Evolutionary conservation across 2,888 invertebrate species (phyloP).

Genomic region (Eustalomyia histrio): DNA sequence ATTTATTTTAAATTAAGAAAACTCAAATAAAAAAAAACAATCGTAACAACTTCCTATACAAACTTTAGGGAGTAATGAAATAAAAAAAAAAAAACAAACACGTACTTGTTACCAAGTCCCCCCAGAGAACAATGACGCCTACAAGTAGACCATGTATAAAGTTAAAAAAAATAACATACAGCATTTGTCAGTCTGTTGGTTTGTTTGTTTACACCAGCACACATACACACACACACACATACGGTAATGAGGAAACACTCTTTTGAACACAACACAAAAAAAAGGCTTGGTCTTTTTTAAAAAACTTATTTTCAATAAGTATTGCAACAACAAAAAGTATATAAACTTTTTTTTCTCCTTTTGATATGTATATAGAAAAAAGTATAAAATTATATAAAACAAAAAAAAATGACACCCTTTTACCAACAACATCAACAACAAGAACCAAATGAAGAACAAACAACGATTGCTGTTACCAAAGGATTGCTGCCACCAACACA

Average conservation of each 20-base stretch:
- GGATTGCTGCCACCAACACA: background rate
- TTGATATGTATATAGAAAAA: conserved; percentile 53
- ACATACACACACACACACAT: background rate
- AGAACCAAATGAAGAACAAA: background rate
- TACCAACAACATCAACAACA: conserved; percentile 45
- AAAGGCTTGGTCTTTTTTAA: conserved; percentile 61
- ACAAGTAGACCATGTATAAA: conserved; percentile 23
- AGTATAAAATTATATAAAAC: conserved; percentile 41
- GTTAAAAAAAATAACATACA: conserved; percentile 19
- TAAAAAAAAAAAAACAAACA: too few relatives aligned
- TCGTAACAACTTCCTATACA: background rate
- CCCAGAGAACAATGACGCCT: conserved; percentile 54
- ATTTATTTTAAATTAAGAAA: background rate
- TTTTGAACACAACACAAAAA: conserved; percentile 27
- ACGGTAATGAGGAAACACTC: conserved; percentile 9
- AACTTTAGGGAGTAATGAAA: background rate
- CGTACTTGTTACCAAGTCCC: conserved; percentile 33
- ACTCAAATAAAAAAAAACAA: background rate
- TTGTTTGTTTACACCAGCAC: too few relatives aligned
- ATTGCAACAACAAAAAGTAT: conserved; percentile 46
- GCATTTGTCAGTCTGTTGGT: background rate
- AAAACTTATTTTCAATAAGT: conserved; percentile 55
- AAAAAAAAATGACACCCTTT: conserved; percentile 55
- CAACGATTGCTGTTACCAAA: background rate
- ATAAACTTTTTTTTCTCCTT: conserved; percentile 53